Evolutionary conservation across 2,888 invertebrate genomes (phyloP).

Genomic region (Ferdinandea cuprea): DNA sequence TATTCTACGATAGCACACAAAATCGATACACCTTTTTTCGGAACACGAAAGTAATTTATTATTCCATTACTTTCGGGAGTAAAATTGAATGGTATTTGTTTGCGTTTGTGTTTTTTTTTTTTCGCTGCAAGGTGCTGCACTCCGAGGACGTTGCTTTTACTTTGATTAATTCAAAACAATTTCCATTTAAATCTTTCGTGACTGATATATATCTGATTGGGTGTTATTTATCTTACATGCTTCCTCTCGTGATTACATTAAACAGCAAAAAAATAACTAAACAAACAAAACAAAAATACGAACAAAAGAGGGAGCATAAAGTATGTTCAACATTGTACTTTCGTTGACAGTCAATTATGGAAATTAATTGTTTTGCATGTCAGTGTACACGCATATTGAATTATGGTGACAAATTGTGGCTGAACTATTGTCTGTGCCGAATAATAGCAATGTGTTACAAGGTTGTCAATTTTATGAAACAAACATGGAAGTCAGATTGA

Average conservation of each 20-base stretch:
- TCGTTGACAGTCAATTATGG: background rate
- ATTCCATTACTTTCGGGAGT: conserved; percentile 43
- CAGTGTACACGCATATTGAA: background rate
- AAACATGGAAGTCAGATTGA: background rate
- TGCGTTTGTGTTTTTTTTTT: background rate
- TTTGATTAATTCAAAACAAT: conserved; percentile 38
- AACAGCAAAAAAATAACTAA: conserved; percentile 3
- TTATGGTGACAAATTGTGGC: background rate
- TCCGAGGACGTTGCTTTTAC: conserved; percentile 55
- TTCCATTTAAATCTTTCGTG: conserved; percentile 23
- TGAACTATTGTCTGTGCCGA: background rate
- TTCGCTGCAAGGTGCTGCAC: conserved; percentile 24
- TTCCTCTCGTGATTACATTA: conserved; percentile 22
- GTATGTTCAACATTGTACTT: background rate
- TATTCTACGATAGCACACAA: too few relatives aligned
- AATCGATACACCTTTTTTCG: too few relatives aligned
- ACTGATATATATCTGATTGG: conserved; percentile 44
- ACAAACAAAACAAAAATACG: too few relatives aligned
- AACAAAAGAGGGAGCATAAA: background rate
- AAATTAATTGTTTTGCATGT: conserved; percentile 15
- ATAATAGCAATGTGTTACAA: background rate
- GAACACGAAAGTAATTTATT: conserved; percentile 18
- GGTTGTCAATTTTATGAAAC: background rate
- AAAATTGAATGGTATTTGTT: background rate
- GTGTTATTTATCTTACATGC: conserved; percentile 33